Evolutionary conservation across 1,140 invertebrate species (phyloP).

Genomic region (Colletes gigas): DNA sequence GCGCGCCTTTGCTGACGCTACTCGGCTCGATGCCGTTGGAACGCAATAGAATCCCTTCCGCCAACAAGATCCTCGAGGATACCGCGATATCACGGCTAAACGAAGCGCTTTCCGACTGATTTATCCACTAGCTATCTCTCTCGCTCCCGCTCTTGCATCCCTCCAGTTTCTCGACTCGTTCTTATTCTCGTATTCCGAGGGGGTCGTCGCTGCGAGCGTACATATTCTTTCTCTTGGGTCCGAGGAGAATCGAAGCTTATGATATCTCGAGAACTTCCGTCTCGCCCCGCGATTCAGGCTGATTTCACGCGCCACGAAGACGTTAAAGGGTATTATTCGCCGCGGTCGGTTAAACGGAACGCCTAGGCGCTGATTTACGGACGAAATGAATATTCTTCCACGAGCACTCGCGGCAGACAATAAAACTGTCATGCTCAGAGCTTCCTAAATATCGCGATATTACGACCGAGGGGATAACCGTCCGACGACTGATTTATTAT

Average conservation of each 20-base stretch:
- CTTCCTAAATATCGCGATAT: conserved; percentile 40
- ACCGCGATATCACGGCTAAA: conserved; percentile 67
- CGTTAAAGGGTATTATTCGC: conserved; percentile 20
- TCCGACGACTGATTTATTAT: conserved; percentile 44
- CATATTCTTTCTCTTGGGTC: conserved; percentile 10
- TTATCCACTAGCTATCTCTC: conserved; percentile 57
- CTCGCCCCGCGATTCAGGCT: neutral
- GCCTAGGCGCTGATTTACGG: conserved; percentile 11
- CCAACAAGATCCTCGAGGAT: conserved; percentile 65
- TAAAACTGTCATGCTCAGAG: conserved; percentile 47
- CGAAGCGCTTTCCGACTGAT: conserved; percentile 69
- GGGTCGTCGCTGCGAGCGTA: neutral
- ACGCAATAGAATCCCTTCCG: conserved; percentile 68
- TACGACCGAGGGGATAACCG: conserved; percentile 40
- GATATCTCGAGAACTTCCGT: neutral
- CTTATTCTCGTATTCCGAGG: conserved; percentile 27
- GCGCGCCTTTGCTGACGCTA: conserved; percentile 66
- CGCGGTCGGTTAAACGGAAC: conserved; percentile 13
- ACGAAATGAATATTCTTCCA: conserved; percentile 41
- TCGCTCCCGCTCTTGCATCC: neutral
- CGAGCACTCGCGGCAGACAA: conserved; percentile 30
- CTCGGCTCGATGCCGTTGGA: conserved; percentile 61
- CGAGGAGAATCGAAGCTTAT: conserved; percentile 14
- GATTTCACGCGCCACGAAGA: conserved; percentile 31
- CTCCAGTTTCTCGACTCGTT: neutral